Evolutionary conservation across 2,113 vertebrate genomes (phyloP), one percentile per base, ranked within the genome.

Genomic region (Sorex fumeus): DNA sequence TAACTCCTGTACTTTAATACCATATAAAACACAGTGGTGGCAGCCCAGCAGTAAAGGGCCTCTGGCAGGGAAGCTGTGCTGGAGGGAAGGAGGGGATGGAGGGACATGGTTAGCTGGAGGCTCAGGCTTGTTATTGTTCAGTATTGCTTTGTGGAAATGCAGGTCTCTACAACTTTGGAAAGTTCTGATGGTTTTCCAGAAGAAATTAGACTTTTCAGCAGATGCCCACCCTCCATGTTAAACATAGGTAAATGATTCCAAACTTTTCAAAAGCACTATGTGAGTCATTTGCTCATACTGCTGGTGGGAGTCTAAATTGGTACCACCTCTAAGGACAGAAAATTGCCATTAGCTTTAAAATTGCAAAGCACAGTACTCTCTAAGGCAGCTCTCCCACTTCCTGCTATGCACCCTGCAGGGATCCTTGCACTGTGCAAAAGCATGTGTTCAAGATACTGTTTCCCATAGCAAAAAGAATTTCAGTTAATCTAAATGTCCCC

Each of bases 261-360:
- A 25, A n/a, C 85, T 92, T 70, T 89, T 27, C 76, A 80, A 91
- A 89, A 77, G 25, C 27, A 67, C 40, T 30, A 0, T 53, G 53
- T 53, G 53, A 16, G 10, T 53, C 53, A 53, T 53, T 53, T 53
- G 18, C 53, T 53, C 12, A n/a, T 21, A 53, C 32, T 57, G 25
- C 69, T 43, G 21, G 71, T 72, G 69, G 69, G 32, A 79, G 57
- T 75, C 57, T 84, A 88, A 72, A 71, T 2, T 60, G 62, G 40
- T 47, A 76, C 0, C 36, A 12, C 75, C 15, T 66, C 80, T 71
- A 84, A 88, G 43, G 70, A 88, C 19, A 60, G n/a, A 71, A 77
- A 40, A 66, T 66, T 84, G 71, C 75, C 34, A 75, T 72, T 81
- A 71, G 40, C 15, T 67, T 88, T 82, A 93, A 88, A 74, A n/a